Conservation (phyloP, 2,113 vertebrate species). For the Tenrec ecaudatus region DNA sequence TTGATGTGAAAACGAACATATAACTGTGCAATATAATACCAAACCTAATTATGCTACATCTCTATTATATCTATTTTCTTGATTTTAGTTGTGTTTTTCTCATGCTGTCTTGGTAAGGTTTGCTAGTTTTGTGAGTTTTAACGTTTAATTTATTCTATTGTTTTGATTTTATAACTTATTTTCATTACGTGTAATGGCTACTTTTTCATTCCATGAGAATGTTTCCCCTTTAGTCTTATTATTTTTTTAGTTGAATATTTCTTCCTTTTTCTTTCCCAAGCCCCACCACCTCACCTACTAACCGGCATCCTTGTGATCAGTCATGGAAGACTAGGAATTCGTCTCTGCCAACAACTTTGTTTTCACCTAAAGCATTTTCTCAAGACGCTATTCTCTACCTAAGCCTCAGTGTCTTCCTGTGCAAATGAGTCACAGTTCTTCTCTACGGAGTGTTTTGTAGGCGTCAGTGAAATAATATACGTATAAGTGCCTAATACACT, state of each 20-base stretch:
- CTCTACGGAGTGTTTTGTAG: not conserved
- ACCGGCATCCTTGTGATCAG: not conserved
- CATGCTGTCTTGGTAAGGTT: not conserved
- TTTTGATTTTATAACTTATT: conserved; percentile 52
- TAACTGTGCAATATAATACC: not conserved
- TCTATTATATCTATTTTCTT: not conserved
- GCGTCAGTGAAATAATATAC: not conserved
- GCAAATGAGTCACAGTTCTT: conserved; percentile 21
- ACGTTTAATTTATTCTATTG: not conserved
- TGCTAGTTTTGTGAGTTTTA: not conserved
- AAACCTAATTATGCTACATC: not conserved
- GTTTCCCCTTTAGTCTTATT: not conserved
- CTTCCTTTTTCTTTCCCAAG: not conserved
- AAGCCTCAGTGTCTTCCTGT: not conserved
- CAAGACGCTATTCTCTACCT: not conserved
- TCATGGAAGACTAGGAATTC: not conserved
- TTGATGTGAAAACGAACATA: conserved; percentile 28
- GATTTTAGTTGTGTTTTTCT: conserved; percentile 39
- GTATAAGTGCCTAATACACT: not conserved
- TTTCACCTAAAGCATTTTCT: not conserved
- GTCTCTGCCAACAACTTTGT: not conserved
- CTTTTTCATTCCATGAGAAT: not conserved
- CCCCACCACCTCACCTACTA: not conserved
- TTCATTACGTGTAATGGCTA: not conserved
- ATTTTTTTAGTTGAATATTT: not conserved